phyloP scores from a whole-genome alignment of 2,797 vertebrate genomes.

The Trematomus bernacchii region DNA sequence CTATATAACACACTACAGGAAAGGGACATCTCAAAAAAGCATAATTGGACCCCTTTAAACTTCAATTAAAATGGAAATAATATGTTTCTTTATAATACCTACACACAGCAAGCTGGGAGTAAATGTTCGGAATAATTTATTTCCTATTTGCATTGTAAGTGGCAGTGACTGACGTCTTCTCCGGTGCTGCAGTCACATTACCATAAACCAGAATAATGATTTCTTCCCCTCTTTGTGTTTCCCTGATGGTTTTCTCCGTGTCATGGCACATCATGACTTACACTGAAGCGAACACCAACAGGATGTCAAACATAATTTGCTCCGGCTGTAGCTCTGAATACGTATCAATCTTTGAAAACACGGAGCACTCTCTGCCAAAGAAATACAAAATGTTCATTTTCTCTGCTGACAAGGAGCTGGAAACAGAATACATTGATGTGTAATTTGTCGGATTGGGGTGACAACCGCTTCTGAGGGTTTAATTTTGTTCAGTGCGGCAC shows the following conservation, averaged over 20 bases:
- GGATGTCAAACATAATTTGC: constrained; percentile 30
- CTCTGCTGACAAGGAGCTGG: constrained; percentile 3
- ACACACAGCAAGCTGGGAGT: background rate
- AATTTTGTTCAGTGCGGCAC: constrained; percentile 3
- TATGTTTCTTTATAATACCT: no score
- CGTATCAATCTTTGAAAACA: constrained; percentile 10
- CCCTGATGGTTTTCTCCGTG: constrained; percentile 20
- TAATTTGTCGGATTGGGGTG: constrained; percentile 19
- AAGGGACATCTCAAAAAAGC: no score
- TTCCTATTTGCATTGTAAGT: constrained; percentile 32
- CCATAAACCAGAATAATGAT: constrained; percentile 57
- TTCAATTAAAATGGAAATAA: constrained; percentile 11
- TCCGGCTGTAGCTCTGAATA: constrained; percentile 15
- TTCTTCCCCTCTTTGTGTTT: constrained; percentile 25
- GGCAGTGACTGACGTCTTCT: constrained; percentile 41
- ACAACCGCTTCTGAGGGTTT: constrained; percentile 16
- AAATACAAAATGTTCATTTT: no score
- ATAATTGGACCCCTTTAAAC: background rate
- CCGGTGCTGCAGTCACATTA: constrained; percentile 25
- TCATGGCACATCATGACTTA: background rate
- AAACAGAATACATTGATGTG: constrained; percentile 2
- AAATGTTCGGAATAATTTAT: background rate
- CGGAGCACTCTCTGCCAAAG: background rate
- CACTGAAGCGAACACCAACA: constrained; percentile 1
- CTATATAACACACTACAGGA: no score